A percentile compares a stretch with the other conserved stretches of the same genome.
Evolutionary conservation across 2,113 vertebrate species (phyloP).

Genomic region (Eulemur rufifrons): DNA sequence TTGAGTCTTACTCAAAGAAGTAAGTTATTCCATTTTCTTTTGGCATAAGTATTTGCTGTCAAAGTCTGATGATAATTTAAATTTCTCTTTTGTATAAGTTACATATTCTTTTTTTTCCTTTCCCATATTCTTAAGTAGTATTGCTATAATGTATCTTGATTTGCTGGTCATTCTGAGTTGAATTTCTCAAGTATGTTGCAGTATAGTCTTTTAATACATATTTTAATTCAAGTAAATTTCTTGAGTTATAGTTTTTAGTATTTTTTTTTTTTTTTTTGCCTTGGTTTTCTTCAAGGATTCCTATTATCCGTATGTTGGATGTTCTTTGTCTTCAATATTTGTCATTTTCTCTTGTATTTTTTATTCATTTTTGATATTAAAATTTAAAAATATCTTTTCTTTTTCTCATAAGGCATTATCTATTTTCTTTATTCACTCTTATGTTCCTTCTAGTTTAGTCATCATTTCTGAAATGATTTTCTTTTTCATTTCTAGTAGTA

Average conservation of each 20-base stretch:
- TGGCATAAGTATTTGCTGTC: not conserved
- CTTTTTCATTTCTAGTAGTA: conserved; percentile 1
- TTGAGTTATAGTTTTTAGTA: not conserved
- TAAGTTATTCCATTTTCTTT: not conserved
- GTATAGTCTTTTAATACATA: not conserved
- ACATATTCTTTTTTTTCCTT: not conserved
- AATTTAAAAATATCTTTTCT: not conserved
- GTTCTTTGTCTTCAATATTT: not conserved
- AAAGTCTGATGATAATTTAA: not conserved
- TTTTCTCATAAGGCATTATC: not conserved
- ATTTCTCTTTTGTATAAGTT: not conserved
- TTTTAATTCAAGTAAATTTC: conserved; percentile 10
- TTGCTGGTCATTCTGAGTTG: not conserved
- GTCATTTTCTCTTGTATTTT: not conserved
- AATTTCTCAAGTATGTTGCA: not conserved
- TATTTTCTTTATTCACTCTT: not conserved
- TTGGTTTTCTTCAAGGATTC: not conserved
- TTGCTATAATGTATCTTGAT: not conserved
- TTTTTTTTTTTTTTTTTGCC: not conserved
- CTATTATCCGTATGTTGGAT: not conserved
- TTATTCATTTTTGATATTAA: not conserved
- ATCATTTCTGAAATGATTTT: not conserved
- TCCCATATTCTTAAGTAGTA: not conserved
- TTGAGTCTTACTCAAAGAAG: not conserved
- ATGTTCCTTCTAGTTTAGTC: not conserved